These are phyloP conservation scores for Desmodus rotundus DNA, from an alignment of 2,113 vertebrate genomes.

Conservation along the genomic window DNA sequence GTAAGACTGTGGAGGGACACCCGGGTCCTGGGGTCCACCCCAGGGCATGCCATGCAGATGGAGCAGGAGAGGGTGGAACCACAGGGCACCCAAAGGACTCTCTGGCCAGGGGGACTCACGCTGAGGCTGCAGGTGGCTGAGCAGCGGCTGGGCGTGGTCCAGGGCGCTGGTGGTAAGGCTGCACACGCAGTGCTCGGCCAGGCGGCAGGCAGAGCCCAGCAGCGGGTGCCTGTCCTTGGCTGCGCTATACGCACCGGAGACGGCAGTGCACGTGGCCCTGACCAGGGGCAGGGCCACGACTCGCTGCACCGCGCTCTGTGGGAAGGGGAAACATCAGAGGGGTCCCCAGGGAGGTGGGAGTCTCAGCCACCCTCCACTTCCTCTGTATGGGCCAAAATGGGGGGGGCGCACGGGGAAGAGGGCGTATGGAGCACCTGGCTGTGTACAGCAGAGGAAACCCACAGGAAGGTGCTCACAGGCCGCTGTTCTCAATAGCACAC, in stretches of 20 bases:
- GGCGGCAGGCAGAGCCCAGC: slow-evolving; percentile 88
- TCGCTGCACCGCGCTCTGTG: slow-evolving; percentile 84
- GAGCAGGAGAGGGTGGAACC: accelerated
- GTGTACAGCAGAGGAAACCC: neutral
- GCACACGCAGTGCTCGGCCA: slow-evolving; percentile 86
- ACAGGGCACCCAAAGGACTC: accelerated
- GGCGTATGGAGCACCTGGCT: accelerated
- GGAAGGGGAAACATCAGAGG: neutral
- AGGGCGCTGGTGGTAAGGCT: slow-evolving; percentile 83
- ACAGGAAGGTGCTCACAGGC: neutral
- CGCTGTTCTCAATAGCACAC: neutral
- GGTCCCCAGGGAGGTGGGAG: accelerated
- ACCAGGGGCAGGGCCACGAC: slow-evolving; percentile 86
- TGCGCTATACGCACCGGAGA: slow-evolving; percentile 81
- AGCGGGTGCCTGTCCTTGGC: slow-evolving; percentile 88
- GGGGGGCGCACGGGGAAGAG: neutral
- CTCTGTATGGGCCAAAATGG: neutral
- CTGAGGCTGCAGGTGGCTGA: slow-evolving; percentile 88
- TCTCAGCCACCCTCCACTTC: no score
- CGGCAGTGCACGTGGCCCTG: slow-evolving; percentile 79
- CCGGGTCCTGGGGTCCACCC: neutral
- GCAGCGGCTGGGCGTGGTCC: slow-evolving; percentile 85
- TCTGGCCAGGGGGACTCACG: slow-evolving; percentile 74
- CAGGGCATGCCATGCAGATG: neutral
- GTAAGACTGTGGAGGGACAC: neutral